Evolutionary conservation across 1,140 invertebrate species (phyloP), one percentile per base, ranked within the genome.

Genomic region (Rhagoletis pomonella): DNA sequence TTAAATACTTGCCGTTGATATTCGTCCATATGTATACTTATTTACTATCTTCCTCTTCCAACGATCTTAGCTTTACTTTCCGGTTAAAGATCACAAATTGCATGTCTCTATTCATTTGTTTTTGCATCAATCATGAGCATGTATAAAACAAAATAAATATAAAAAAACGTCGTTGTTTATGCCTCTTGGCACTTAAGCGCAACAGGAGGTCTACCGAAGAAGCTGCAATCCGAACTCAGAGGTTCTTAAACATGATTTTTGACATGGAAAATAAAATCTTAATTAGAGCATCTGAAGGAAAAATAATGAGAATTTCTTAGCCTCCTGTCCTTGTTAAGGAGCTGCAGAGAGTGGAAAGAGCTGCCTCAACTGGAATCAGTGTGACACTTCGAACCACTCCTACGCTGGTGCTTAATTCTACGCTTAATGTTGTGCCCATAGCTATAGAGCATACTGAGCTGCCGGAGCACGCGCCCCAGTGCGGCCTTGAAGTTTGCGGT

Each of bases 121-220:
- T 81, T 81, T 81, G 47, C 73, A 81, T 81, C 47, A 50, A 81
- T 81, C 73, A 81, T 19, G 50, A 55, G 17, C 44, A 47, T 50
- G 42, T 14, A 29, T 6, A 29, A 81, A 29, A 29, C 29, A 29
- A 29, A 29, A n/a, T n/a, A n/a, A 81, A 81, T 55, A 81, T 55
- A n/a, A 58, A 2, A 50, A 58, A 81, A 42, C 10, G 29, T 3
- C 5, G 5, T 67, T 19, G 64, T 39, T 67, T 29, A 55, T 55
- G 6, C n/a, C n/a, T 29, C 14, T 81, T 19, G 39, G 44, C 73
- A 29, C 47, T 55, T n/a, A 58, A 55, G 3, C 73, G 17, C 73
- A 81, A 47, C 47, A n/a, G 73, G 73, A 50, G 73, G 47, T 55
- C 47, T 2, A 29, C 47, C 4, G n/a, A 12, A 19, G 73, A 77